Evolutionary conservation across 2,888 invertebrate species (phyloP).

Genomic region (Eristalis pertinax): DNA sequence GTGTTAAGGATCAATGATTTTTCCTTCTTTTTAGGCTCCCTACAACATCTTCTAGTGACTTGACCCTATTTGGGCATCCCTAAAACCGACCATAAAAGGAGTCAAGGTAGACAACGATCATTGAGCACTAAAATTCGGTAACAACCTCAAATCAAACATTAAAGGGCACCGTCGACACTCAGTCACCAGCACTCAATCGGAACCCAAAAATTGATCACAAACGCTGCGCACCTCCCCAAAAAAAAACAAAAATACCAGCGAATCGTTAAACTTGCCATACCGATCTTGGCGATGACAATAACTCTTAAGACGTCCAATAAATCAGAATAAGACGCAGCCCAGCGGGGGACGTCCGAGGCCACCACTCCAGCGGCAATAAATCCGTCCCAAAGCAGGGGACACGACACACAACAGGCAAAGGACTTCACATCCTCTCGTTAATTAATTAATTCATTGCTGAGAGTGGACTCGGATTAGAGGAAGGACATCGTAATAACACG

Average conservation of each 20-base stretch:
- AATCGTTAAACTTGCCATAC: neutral
- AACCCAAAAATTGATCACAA: neutral
- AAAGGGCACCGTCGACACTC: neutral
- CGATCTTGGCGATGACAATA: neutral
- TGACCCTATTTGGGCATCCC: too few species aligned
- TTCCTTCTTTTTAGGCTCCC: too few species aligned
- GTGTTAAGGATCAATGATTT: too few species aligned
- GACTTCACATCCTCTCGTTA: neutral
- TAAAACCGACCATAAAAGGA: too few species aligned
- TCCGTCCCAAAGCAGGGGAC: neutral
- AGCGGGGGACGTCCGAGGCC: neutral
- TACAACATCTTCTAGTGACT: too few species aligned
- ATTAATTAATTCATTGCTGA: neutral
- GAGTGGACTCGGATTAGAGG: neutral
- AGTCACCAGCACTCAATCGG: neutral
- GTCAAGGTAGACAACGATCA: too few species aligned
- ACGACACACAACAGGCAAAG: neutral
- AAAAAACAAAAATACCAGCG: too few species aligned
- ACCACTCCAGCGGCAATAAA: neutral
- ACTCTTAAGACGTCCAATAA: neutral
- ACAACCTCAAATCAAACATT: neutral
- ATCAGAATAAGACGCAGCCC: neutral
- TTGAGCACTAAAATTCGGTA: too few species aligned
- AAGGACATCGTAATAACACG: neutral
- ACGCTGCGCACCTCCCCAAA: neutral